A percentile compares a stretch with the other conserved stretches of the same genome.
phyloP scores from a whole-genome alignment of 1,140 invertebrate species.

The Patella vulgata region DNA sequence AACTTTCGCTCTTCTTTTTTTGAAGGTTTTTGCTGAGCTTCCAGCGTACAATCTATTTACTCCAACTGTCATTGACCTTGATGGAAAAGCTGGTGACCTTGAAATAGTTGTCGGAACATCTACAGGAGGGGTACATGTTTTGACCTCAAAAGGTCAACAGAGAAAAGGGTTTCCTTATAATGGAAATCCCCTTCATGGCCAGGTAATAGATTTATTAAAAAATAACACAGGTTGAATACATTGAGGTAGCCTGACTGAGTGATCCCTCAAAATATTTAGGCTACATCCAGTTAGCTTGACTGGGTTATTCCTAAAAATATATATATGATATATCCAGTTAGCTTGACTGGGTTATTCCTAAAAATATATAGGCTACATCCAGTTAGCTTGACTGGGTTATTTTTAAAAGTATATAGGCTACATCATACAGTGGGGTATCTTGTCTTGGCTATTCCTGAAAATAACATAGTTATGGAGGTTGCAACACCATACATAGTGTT shows the following conservation, averaged over 20 bases:
- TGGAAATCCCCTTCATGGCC: conserved; percentile 44
- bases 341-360: too few relatives aligned
- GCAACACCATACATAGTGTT: too few relatives aligned
- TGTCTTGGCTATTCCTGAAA: too few relatives aligned
- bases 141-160: conserved; percentile 33
- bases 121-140: conserved; percentile 53
- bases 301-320: too few relatives aligned
- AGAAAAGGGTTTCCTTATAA: conserved; percentile 47
- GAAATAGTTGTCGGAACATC: conserved; percentile 56
- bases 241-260: conserved; percentile 10
- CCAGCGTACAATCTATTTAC: conserved; percentile 58
- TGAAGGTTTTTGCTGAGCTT: conserved; percentile 38
- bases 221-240: background rate
- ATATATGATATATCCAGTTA: too few relatives aligned
- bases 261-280: too few relatives aligned
- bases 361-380: too few relatives aligned
- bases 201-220: conserved; percentile 28
- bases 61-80: conserved; percentile 57
- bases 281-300: too few relatives aligned
- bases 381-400: too few relatives aligned
- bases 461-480: too few relatives aligned
- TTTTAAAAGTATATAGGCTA: too few relatives aligned
- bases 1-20: conserved; percentile 8
- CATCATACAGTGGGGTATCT: too few relatives aligned
- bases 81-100: conserved; percentile 44